Evolutionary conservation across 2,888 invertebrate species (phyloP), one percentile per base, ranked within the genome.

Genomic region (Plagiodera versicolora): DNA sequence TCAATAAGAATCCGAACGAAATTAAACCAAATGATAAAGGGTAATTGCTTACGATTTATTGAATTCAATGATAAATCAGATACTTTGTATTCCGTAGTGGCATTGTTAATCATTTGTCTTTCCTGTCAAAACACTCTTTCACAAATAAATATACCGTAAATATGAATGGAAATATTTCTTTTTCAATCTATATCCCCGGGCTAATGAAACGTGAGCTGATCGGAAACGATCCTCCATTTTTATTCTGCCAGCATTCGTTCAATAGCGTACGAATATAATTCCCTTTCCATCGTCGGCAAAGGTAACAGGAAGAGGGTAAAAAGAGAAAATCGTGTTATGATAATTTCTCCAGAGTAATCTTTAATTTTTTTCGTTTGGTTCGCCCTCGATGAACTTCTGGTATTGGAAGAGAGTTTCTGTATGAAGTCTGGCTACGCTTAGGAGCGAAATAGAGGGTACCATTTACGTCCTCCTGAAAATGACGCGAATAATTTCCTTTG

Each of bases 261-360:
- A 24, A 44, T 44, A 11, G 18, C 30, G 35, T 19, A 19, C 44
- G 20, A 44, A 44, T 18, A 44, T 53, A 24, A 24, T 53, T 19
- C 28, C 44, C 45, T 4, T 20, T 39, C 18, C 28, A 30, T 30
- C 30, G 30, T 32, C 17, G 10, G 32, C 18, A 35, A 32, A 51
- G 17, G 11, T 53, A 24, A 24, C 19, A 16, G 44, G 53, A 53
- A 18, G 11, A 35, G 20, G 17, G 35, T 17, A 16, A n/a, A 50
- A 49, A 24, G 19, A 28, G 46, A 49, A 50, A 60, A 55, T 55
- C 49, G 50, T 44, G 55, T 55, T 60, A 55, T 50, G 60, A 54
- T 59, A 59, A 59, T 56, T 60, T 51, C 46, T 60, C 45, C 20
- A 55, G 55, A 55, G 60, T 32, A 55, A 48, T 59, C 28, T 39